Evolutionary conservation across 2,797 vertebrate species (phyloP).

Genomic region (Muscicapa comitata): DNA sequence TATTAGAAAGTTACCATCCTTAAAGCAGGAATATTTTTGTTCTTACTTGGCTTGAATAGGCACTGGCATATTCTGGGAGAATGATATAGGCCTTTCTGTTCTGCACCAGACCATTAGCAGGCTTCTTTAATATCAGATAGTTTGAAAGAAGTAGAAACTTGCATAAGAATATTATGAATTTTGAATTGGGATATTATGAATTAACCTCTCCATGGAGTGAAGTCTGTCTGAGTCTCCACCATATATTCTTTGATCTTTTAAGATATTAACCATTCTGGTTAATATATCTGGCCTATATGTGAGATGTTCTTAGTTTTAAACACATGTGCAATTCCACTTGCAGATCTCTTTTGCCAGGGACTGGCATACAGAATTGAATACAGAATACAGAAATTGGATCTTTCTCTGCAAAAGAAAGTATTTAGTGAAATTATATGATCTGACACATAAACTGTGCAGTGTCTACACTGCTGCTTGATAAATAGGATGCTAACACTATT

Average conservation of each 20-base stretch:
- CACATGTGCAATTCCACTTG: neutral
- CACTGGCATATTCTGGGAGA: neutral
- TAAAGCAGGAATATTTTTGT: neutral
- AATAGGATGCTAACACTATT: neutral
- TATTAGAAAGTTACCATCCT: slow-evolving; percentile 15
- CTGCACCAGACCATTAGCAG: neutral
- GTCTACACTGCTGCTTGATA: neutral
- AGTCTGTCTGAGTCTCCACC: neutral
- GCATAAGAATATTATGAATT: neutral
- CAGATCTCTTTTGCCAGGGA: neutral
- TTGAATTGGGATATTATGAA: neutral
- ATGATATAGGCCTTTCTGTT: neutral
- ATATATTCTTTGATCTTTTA: neutral
- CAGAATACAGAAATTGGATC: neutral
- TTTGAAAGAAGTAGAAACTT: neutral
- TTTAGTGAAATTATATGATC: neutral
- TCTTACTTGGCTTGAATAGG: neutral
- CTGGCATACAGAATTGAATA: neutral
- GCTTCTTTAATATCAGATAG: neutral
- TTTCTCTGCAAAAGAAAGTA: neutral
- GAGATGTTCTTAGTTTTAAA: neutral
- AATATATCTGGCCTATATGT: neutral
- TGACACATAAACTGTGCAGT: neutral
- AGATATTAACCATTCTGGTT: neutral
- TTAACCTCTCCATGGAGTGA: neutral